Base-by-base conservation (phyloP, 2,888 invertebrate genomes). In the Dryobota labecula region DNA sequence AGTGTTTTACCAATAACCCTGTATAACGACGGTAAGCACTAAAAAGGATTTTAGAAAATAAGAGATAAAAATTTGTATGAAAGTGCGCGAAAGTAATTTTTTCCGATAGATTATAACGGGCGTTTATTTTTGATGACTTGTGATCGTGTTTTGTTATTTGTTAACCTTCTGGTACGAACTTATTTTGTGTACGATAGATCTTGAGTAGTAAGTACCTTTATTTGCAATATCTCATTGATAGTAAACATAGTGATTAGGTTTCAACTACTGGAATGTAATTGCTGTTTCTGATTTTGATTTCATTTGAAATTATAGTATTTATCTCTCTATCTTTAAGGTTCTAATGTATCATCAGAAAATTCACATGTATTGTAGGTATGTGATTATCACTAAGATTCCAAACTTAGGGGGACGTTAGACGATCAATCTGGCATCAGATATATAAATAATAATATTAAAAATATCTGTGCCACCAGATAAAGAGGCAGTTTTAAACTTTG, bases 261-360 rank as follows among this genome's bases (percentile, higher is more conserved):
- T 66, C 58, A 58, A 76, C 76, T 76, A 78, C 71, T 76, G 62
- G 11, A 58, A 51, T 57, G 20, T 66, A 62, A 78, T 77, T 71
- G 33, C 38, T 57, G 15, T 51, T 64, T 54, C 20, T 53, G 43
- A 58, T 27, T 60, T 54, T 47, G 24, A 76, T 54, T 60, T 63
- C 58, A 63, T 63, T 18, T 54, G 41, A 58, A 58, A 78, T 63
- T 60, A 62, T 63, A 43, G 33, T 78, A 57, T 49, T 58, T 62
- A 53, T 43, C 11, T 43, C 11, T 71, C 2, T 36, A 41, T 38
- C 5, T 53, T 58, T 49, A 45, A 51, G 36, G n/a, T 47, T 68
- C 18, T 53, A 58, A 60, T 77, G 9, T 56, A 45, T 45, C n/a
- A 38, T 45, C 20, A 30, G 49, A 56, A 18, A 45, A 61, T 70